These are phyloP conservation scores for Sebastes trivittatus DNA, from an alignment of 2,797 vertebrate genomes.

Conservation along the genomic window DNA sequence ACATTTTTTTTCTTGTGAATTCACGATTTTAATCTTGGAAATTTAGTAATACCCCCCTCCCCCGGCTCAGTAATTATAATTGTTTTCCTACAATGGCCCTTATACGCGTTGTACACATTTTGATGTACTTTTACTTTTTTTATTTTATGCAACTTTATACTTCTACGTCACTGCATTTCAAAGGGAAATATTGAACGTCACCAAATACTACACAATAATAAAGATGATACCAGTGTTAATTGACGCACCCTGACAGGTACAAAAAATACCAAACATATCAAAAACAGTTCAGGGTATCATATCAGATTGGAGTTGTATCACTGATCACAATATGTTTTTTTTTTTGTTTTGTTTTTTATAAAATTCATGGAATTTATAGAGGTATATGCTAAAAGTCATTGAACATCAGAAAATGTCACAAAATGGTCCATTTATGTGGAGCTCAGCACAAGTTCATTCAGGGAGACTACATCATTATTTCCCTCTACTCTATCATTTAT, in stretches of 20 bases:
- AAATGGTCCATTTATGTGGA: neutral
- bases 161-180: neutral
- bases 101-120: no score
- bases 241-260: neutral
- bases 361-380: neutral
- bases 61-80: rapidly evolving
- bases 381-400: neutral
- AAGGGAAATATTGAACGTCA: neutral
- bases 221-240: neutral
- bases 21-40: no score
- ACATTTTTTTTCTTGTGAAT: no score
- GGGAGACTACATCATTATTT: neutral
- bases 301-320: neutral
- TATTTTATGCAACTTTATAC: no score
- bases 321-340: neutral
- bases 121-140: no score
- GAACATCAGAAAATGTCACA: neutral
- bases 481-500: neutral
- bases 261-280: neutral
- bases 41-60: no score
- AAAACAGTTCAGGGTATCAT: neutral
- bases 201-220: neutral
- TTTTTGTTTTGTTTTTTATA: no score
- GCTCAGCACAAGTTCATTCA: neutral
- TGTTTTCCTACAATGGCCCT: no score